Evolutionary conservation across 2,888 invertebrate genomes (phyloP).

Genomic region (Tetropium fuscum): DNA sequence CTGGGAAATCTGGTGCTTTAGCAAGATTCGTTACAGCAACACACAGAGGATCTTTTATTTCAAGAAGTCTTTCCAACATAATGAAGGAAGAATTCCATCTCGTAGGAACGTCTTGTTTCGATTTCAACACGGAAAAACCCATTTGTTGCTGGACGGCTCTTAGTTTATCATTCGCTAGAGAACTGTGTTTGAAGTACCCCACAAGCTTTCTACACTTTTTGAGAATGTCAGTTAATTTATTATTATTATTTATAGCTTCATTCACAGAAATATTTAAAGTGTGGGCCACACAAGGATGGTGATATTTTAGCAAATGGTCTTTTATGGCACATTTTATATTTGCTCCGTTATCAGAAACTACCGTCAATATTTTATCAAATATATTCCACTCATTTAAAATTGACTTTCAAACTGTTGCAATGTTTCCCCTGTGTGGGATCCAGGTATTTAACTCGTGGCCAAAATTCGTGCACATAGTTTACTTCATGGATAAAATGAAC

Average conservation of each 20-base stretch:
- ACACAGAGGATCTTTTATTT: constrained; percentile 20
- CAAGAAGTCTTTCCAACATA: constrained; percentile 5
- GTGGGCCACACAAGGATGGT: constrained; percentile 15
- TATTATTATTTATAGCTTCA: background rate
- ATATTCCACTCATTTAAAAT: constrained; percentile 50
- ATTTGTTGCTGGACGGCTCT: constrained; percentile 20
- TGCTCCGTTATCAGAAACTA: constrained; percentile 40
- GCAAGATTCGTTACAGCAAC: constrained; percentile 30
- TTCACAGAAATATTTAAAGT: constrained; percentile 4
- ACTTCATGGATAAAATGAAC: constrained; percentile 30
- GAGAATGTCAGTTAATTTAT: background rate
- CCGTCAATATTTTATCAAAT: constrained; percentile 45
- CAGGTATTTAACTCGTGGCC: background rate
- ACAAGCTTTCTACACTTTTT: constrained; percentile 13
- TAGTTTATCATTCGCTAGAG: background rate
- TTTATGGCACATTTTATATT: constrained; percentile 13
- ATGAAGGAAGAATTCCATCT: constrained; percentile 45
- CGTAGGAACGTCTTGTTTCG: constrained; percentile 47
- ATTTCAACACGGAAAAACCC: constrained; percentile 39
- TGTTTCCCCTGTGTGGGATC: constrained; percentile 4
- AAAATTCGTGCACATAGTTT: background rate
- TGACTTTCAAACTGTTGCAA: background rate
- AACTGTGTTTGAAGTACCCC: constrained; percentile 11
- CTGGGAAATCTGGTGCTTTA: constrained; percentile 26
- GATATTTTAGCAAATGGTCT: constrained; percentile 1